Evolutionary conservation across 1,140 invertebrate species (phyloP), one percentile per base, ranked within the genome.

Genomic region (Hyposmocoma kahamanoa): DNA sequence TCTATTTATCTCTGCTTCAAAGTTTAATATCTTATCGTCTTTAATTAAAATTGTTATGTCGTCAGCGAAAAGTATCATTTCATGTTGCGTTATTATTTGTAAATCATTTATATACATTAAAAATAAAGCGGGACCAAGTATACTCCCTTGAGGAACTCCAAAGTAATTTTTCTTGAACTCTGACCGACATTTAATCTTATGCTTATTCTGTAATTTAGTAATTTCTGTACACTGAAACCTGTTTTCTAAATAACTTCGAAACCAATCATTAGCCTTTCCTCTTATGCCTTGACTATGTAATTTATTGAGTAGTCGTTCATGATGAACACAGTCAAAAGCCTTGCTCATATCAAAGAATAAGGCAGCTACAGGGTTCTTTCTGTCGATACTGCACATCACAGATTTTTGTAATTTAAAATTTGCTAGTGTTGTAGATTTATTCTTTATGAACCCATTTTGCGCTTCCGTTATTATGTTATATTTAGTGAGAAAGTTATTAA

Each of bases 281-380:
- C 59, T 47, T 9, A 71, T 56, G 4, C 67, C 70, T 19, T 52
- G 50, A 8, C 42, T 44, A 13, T 58, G 32, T 32, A 72, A 19
- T 57, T 61, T 65, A 15, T 39, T 42, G 10, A 70, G 22, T 13
- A 72, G 32, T 44, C 36, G 34, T 18, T 61, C 34, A 24, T 58
- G 59, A 53, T 64, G 52, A 13, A 73, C 59, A 21, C 57, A 53
- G 32, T 78, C 69, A 36, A 75, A 78, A 1, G 72, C 72, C 18
- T 66, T 67, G 22, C 47, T 54, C 22, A 77, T 47, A 38, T 77
- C 67, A 0, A 72, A 34, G 42, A 72, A 66, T 18, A 72, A 42
- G 11, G 32, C 51, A 9, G 54, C 19, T 10, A 52, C 46, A 32
- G 43, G 39, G n/a, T 58, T 39, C 20, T 53, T 42, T 11, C 56